Evolutionary conservation across 2,888 invertebrate species (phyloP), one percentile per base, ranked within the genome.

Genomic region (Clostera curtula): DNA sequence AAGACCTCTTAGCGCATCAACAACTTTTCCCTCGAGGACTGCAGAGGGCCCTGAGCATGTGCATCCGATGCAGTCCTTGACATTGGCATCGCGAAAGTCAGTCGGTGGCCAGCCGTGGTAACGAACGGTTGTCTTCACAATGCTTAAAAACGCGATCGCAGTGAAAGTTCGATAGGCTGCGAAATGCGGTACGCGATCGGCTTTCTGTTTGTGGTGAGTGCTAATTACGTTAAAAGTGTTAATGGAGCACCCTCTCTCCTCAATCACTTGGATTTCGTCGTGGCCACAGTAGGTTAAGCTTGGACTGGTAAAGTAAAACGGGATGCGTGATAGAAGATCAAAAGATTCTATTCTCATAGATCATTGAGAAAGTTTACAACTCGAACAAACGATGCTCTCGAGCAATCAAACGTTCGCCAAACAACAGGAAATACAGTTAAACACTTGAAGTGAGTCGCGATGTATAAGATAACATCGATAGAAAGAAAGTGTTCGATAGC

Each of bases 161-260:
- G 82, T 80, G 82, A 82, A 82, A 82, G 82, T 80, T 68, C 69
- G 70, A 63, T 77, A 79, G 70, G 56, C 59, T 56, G 61, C 65
- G 75, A 74, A 71, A 79, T 79, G 79, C 74, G 74, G 69, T 62
- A 72, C 63, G 73, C 75, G 65, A 71, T 79, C 71, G 74, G 70
- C 70, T 71, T 79, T 68, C 70, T 83, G 71, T 72, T 80, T 77
- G 76, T 80, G 83, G 83, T 83, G 83, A 83, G 83, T 83, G 77
- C 59, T 65, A 66, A 71, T 69, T 70, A 66, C 61, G 64, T 58
- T 62, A 60, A 60, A 72, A 70, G 70, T 73, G 74, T 53, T 64
- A 61, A 62, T 56, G 49, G 50, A 58, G 61, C 64, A 62, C 65
- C 68, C 56, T 61, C 56, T 58, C 56, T 60, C 50, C 50, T 53